A percentile compares a stretch with the other conserved stretches of the same genome.
phyloP scores from a whole-genome alignment of 1,140 invertebrate genomes.

The Eciton burchellii region DNA sequence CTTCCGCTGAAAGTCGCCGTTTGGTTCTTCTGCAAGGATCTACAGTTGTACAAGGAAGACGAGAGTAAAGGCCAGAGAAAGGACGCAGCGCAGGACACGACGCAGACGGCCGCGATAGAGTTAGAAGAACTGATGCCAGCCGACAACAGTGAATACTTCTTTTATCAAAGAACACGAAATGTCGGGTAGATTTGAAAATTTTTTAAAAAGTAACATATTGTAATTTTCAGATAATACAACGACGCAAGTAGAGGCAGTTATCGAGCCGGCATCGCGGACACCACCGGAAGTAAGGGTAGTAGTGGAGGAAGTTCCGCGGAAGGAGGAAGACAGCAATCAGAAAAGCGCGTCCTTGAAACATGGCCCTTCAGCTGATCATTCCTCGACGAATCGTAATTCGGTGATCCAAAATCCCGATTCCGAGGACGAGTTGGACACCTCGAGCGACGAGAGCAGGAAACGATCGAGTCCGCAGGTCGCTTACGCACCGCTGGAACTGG shows the following conservation, averaged over 20 bases:
- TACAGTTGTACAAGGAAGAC: constrained; percentile 74
- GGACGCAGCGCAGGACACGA: constrained; percentile 68
- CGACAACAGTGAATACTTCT: constrained; percentile 44
- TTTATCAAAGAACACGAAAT: not conserved
- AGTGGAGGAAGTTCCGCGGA: not conserved
- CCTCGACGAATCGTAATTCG: not conserved
- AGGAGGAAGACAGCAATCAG: constrained; percentile 43
- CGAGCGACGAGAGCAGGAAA: constrained; percentile 75
- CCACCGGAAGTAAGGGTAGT: not conserved
- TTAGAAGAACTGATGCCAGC: not conserved
- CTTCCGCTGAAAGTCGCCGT: constrained; percentile 72
- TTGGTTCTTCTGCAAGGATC: constrained; percentile 74
- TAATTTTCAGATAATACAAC: constrained; percentile 30
- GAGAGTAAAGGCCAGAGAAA: constrained; percentile 45
- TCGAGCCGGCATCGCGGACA: constrained; percentile 21
- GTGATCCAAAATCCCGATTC: constrained; percentile 54
- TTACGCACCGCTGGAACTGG: constrained; percentile 79
- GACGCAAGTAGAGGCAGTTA: not conserved
- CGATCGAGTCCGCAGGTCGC: constrained; percentile 70
- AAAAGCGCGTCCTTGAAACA: constrained; percentile 65
- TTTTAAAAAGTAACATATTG: not conserved
- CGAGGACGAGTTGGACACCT: constrained; percentile 77
- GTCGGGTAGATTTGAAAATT: too few species aligned
- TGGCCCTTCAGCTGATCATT: constrained; percentile 73
- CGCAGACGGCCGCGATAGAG: not conserved